Evolutionary conservation across 2,113 vertebrate species (phyloP), one percentile per base, ranked within the genome.

Genomic region (Pristiophorus japonicus): DNA sequence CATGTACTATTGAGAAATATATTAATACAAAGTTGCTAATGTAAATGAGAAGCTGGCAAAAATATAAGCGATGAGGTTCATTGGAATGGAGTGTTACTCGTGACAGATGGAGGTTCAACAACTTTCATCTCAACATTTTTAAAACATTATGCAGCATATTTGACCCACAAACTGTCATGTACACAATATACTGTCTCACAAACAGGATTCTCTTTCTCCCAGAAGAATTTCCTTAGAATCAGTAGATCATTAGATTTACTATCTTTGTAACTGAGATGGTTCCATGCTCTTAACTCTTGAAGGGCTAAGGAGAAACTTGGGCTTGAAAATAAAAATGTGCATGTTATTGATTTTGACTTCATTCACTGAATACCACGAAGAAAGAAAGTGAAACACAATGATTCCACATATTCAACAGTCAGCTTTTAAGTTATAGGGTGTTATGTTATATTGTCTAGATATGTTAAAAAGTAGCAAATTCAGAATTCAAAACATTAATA

Each of bases 201-300:
- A 93, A 93, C 91, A 93, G 59, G 63, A 65, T 93, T 93, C 62
- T 93, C 91, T 93, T 93, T 63, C 91, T 93, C 91, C 91, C 91
- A 66, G 38, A 93, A 93, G 91, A 65, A 62, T 66, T 93, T 42
- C n/a, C 20, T n/a, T 63, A 93, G 59, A 24, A 65, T 66, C 91
- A 66, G n/a, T 66, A 12, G n/a, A 63, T 66, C n/a, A 85, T 38
- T 66, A 93, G 91, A 42, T 93, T 93, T 93, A 93, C 62, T 65
- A n/a, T 93, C 91, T 93, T 4, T 66, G n/a, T 65, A 66, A 93
- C 91, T 93, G n/a, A 93, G 38, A 93, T 93, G 91, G n/a, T 63
- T 93, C 91, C 38, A 65, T 66, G 20, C 18, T 93, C 62, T 93
- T 93, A 93, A 93, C 91, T 62, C 63, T 93, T 93, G 16, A 66